Evolutionary conservation across 2,888 invertebrate genomes (phyloP).

Genomic region (Lydus trimaculatus): DNA sequence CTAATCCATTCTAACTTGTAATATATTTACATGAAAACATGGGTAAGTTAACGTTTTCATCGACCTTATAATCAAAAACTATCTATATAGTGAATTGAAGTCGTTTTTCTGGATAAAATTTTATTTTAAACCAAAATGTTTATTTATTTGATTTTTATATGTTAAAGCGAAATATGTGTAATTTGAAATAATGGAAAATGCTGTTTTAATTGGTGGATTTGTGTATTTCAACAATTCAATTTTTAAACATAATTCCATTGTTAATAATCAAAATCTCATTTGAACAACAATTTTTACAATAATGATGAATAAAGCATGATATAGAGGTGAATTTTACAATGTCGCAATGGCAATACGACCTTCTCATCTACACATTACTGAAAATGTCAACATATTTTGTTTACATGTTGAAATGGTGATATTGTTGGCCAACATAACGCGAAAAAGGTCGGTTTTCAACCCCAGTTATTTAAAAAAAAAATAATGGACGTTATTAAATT

Average conservation of each 20-base stretch:
- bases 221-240: background rate
- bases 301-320: background rate
- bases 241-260: background rate
- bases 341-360: slow-evolving; percentile 6
- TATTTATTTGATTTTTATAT: background rate
- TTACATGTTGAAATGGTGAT: slow-evolving; percentile 12
- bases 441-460: background rate
- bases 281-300: background rate
- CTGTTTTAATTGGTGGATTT: background rate
- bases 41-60: background rate
- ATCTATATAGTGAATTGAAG: too few species aligned
- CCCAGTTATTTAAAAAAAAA: slow-evolving; percentile 9
- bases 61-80: background rate
- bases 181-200: background rate
- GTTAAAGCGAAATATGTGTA: background rate
- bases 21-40: background rate
- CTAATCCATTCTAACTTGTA: background rate
- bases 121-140: too few species aligned
- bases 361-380: slow-evolving; percentile 5
- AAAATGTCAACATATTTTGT: slow-evolving; percentile 13
- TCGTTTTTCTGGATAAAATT: too few species aligned
- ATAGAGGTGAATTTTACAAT: background rate
- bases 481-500: background rate
- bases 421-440: background rate
- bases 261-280: too few species aligned